These are phyloP conservation scores for Synanthedon tipuliformis DNA, from an alignment of 2,888 invertebrate genomes.

Conservation along the genomic window DNA sequence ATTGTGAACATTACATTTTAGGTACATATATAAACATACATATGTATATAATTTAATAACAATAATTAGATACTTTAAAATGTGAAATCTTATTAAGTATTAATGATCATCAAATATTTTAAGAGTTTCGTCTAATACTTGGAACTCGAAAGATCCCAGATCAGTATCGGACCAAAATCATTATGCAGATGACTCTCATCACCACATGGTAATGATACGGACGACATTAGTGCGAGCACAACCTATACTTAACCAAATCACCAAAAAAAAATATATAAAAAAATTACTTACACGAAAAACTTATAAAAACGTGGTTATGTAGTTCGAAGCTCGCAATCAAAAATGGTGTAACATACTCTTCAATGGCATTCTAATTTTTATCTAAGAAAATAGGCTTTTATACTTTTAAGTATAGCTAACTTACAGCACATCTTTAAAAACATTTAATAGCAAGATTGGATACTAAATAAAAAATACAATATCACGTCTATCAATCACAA, in stretches of 20 bases:
- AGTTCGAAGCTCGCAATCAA: too few relatives aligned
- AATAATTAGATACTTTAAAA: too few relatives aligned
- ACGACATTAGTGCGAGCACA: conserved; percentile 13
- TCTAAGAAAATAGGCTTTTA: too few relatives aligned
- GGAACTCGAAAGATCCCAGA: background rate
- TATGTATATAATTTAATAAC: too few relatives aligned
- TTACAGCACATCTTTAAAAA: background rate
- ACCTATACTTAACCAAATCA: conserved; percentile 15
- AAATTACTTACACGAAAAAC: too few relatives aligned
- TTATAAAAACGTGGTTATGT: too few relatives aligned
- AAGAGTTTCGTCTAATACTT: background rate
- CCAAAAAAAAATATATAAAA: background rate
- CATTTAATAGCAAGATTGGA: background rate
- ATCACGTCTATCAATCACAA: conserved; percentile 19
- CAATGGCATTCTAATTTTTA: too few relatives aligned
- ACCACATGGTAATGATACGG: conserved; percentile 13
- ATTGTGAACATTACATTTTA: too few relatives aligned
- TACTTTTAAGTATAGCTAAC: too few relatives aligned
- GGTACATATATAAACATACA: too few relatives aligned
- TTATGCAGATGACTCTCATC: conserved; percentile 13
- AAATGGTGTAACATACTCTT: too few relatives aligned
- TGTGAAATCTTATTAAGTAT: background rate
- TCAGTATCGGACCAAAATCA: conserved; percentile 6
- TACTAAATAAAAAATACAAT: background rate
- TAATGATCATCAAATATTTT: background rate